Base-by-base conservation (phyloP, 1,140 invertebrate species). In the Pissodes strobi region DNA sequence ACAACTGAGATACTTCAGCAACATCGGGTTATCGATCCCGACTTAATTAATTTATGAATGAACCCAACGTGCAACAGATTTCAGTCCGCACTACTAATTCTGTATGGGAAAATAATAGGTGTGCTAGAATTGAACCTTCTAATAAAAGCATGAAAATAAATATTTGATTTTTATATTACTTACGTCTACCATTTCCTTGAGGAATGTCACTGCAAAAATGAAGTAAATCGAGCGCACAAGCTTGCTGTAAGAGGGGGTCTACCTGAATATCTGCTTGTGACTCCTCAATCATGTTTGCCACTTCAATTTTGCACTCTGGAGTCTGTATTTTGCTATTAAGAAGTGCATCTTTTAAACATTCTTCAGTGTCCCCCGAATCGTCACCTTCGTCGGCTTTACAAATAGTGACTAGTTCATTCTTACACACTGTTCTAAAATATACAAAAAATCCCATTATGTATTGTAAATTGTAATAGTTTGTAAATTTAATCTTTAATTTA, bases 331-430 rank as follows among this genome's bases (percentile, higher is more conserved):
- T 84, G 73, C 87, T 87, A 72, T 84, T 84, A 57, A 86, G 79
- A 63, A 93, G 87, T 67, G 86, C 89, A 75, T 86, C 86, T 79
- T 96, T 96, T 9, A 98, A 80, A 81, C 95, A 98, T 81, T 97
- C 94, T 77, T 94, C 90, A 0, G 79, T 86, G 75, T 85, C 79
- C 34, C 86, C 86, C 69, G 81, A 79, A 57, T 83, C 80, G 53
- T 86, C 82, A 30, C 81, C 79, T 63, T 82, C 80, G 64, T 81
- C 74, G 6, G 75, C 70, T 62, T 83, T 81, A 76, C 86, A 88
- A 56, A 87, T 83, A 19, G 84, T 85, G 67, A 85, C 80, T 65
- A 87, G 84, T 78, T 88, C 86, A n/a, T 82, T 82, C 72, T 84
- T 82, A 69, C 94, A 97, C 38, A 92, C 82, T 39, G 87, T 86